These are phyloP conservation scores for Parazoanthus swiftii DNA, from an alignment of 92 coral and sea anemone genomes.

Conservation along the genomic window DNA sequence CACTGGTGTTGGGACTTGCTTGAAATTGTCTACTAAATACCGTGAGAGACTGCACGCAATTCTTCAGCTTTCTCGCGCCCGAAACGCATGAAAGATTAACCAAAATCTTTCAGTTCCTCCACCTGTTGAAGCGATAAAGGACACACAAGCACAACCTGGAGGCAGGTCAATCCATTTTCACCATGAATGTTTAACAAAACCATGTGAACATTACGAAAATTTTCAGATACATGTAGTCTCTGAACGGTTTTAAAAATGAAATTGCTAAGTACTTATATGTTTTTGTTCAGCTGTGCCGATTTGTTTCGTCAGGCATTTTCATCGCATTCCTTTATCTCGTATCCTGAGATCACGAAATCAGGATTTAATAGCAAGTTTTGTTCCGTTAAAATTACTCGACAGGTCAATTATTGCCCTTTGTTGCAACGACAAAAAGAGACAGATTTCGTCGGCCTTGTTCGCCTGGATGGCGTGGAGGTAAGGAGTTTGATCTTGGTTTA, in stretches of 20 bases:
- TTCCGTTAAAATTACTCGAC: conserved; percentile 19
- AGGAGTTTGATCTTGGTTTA: background rate
- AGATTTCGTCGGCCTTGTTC: conserved; percentile 2
- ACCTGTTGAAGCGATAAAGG: background rate
- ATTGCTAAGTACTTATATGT: background rate
- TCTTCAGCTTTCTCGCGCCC: background rate
- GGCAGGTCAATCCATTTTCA: background rate
- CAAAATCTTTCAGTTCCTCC: background rate
- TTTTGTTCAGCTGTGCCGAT: background rate
- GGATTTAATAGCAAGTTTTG: conserved; percentile 24
- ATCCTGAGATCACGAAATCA: conserved; percentile 23
- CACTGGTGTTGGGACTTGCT: too few species aligned
- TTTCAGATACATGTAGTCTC: background rate
- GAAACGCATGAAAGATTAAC: background rate
- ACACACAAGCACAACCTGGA: background rate
- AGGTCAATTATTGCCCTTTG: conserved; percentile 8
- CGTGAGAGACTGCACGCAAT: background rate
- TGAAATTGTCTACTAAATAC: background rate
- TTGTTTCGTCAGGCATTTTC: background rate
- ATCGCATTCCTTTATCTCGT: conserved; percentile 8
- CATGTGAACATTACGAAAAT: background rate
- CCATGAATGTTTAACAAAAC: conserved; percentile 23
- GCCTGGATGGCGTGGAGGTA: conserved; percentile 38
- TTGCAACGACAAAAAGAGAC: background rate
- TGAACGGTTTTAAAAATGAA: background rate